A percentile compares a stretch with the other conserved stretches of the same genome.
These are phyloP conservation scores for Pantherophis alleghaniensis DNA, from an alignment of 2,797 vertebrate genomes.

Conservation along the genomic window DNA sequence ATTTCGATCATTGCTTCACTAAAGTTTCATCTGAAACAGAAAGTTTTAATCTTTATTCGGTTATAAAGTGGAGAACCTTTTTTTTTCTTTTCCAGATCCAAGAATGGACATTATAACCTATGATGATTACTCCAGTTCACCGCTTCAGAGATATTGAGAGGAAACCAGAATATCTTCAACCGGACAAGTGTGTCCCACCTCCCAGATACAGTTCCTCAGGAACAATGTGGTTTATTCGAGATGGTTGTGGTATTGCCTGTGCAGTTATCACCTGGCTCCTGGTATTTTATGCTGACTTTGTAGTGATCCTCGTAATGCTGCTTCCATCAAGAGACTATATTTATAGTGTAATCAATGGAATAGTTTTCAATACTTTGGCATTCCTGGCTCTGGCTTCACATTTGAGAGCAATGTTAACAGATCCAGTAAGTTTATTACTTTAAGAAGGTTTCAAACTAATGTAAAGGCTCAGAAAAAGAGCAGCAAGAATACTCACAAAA, in stretches of 20 bases:
- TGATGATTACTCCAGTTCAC: conserved; percentile 87
- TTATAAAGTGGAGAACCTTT: neutral
- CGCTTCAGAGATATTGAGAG: conserved; percentile 96
- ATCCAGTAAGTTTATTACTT: conserved; percentile 85
- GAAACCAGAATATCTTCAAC: conserved; percentile 89
- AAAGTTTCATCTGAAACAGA: rapidly evolving
- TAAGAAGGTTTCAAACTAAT: neutral
- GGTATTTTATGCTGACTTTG: conserved; percentile 95
- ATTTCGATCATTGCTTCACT: rapidly evolving
- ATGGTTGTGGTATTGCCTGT: conserved; percentile 94
- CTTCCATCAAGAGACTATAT: conserved; percentile 83
- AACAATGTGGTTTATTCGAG: conserved; percentile 97
- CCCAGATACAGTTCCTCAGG: conserved; percentile 72
- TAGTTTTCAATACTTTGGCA: conserved; percentile 88
- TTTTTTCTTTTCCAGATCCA: conserved; percentile 76
- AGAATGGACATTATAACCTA: conserved; percentile 78
- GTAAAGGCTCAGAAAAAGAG: neutral
- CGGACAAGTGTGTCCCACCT: conserved; percentile 90
- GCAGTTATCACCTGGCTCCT: conserved; percentile 94
- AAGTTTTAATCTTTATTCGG: neutral
- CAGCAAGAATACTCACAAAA: neutral
- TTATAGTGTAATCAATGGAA: conserved; percentile 91
- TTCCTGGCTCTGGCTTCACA: conserved; percentile 94
- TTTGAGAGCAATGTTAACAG: conserved; percentile 93
- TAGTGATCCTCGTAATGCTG: conserved; percentile 95